These are phyloP conservation scores for Beris chalybata DNA, from an alignment of 2,888 invertebrate species.

Conservation along the genomic window DNA sequence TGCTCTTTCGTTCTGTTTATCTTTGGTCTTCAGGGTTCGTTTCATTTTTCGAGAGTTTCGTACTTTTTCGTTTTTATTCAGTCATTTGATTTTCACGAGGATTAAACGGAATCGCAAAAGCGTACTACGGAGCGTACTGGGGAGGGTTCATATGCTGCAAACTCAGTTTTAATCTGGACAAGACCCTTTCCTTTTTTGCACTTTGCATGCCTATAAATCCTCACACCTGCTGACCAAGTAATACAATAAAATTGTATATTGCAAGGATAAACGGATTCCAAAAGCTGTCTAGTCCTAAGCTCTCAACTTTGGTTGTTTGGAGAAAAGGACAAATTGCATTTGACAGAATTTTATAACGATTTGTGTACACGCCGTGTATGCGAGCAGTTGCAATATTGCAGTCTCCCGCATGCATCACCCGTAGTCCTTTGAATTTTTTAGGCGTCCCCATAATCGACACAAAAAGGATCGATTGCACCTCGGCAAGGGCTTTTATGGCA, in stretches of 20 bases:
- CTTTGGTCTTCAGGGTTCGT: conserved; percentile 27
- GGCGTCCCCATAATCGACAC: conserved; percentile 25
- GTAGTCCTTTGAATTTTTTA: conserved; percentile 25
- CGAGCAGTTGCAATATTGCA: conserved; percentile 15
- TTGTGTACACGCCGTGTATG: no score
- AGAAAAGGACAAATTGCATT: conserved; percentile 26
- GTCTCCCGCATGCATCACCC: conserved; percentile 4
- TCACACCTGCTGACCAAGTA: no score
- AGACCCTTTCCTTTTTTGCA: no score
- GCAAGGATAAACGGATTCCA: no score
- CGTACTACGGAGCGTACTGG: not conserved
- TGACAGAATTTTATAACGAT: conserved; percentile 26
- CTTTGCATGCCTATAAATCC: no score
- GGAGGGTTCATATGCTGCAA: no score
- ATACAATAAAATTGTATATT: no score
- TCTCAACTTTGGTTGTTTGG: no score
- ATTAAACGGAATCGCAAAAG: conserved; percentile 23
- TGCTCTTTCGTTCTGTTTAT: conserved; percentile 21
- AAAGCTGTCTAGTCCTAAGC: no score
- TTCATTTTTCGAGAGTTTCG: conserved; percentile 23
- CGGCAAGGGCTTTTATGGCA: conserved; percentile 51
- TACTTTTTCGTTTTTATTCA: conserved; percentile 6
- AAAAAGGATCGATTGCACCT: conserved; percentile 29
- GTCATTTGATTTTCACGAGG: conserved; percentile 29
- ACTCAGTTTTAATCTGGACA: no score